These are phyloP conservation scores for Holothuria scabra DNA, from an alignment of 53 echinoderm and acorn worm genomes.

Conservation along the genomic window DNA sequence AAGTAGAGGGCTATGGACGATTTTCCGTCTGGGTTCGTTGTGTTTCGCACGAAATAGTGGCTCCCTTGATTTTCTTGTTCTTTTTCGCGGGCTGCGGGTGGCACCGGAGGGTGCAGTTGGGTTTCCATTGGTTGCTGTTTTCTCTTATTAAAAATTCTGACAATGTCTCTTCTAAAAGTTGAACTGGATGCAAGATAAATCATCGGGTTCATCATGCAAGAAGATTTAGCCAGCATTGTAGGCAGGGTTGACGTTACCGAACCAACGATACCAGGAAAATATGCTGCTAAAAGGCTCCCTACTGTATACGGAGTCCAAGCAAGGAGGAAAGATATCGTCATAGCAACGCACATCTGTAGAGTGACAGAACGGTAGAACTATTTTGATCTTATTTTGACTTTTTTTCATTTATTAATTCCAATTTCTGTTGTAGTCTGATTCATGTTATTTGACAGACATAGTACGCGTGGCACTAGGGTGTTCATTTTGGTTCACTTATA, in stretches of 20 bases:
- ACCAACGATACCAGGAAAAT: not conserved
- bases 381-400: too few relatives aligned
- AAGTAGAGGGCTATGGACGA: constrained; percentile 63
- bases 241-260: constrained; percentile 62
- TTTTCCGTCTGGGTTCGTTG: constrained; percentile 18
- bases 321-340: constrained; percentile 66
- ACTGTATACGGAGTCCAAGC: constrained; percentile 83
- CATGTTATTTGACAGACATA: too few relatives aligned
- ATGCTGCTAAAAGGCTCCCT: constrained; percentile 51
- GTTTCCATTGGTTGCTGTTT: not conserved
- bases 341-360: constrained; percentile 74
- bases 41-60: constrained; percentile 17
- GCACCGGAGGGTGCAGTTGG: not conserved
- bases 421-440: too few relatives aligned
- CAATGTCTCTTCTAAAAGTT: constrained; percentile 64
- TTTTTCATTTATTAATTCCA: too few relatives aligned
- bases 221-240: constrained; percentile 81
- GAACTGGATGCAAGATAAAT: constrained; percentile 67
- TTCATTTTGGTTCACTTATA: too few relatives aligned
- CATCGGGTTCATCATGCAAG: constrained; percentile 82
- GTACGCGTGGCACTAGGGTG: too few relatives aligned
- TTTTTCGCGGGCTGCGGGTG: not conserved
- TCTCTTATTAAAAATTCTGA: constrained; percentile 15
- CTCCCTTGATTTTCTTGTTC: not conserved
- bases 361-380: not conserved